phyloP scores from a whole-genome alignment of 2,797 vertebrate species.

The Acridotheres tristis region DNA sequence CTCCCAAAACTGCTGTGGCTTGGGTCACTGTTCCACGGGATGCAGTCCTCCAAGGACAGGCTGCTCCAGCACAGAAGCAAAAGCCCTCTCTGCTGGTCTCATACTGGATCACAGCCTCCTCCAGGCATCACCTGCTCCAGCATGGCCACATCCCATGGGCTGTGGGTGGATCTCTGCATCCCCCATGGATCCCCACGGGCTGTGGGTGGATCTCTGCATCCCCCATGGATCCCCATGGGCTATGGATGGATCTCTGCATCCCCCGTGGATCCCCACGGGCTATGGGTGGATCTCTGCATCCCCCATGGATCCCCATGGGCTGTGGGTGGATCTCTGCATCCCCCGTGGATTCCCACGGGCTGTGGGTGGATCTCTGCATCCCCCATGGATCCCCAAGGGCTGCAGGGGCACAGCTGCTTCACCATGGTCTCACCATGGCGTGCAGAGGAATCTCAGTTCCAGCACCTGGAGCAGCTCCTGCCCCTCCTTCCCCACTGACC shows the following conservation, averaged over 20 bases:
- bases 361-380: not conserved
- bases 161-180: too few relatives aligned
- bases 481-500: not conserved
- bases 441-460: not conserved
- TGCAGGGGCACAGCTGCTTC: not conserved
- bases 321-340: too few relatives aligned
- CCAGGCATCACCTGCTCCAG: too few relatives aligned
- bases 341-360: fast-evolving
- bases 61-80: not conserved
- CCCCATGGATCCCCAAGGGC: not conserved
- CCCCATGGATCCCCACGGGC: too few relatives aligned
- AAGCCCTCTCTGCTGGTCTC: fast-evolving
- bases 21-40: not conserved
- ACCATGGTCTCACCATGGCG: fast-evolving
- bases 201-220: not conserved
- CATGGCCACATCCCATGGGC: too few relatives aligned
- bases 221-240: too few relatives aligned
- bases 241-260: too few relatives aligned
- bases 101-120: not conserved
- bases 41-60: not conserved
- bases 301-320: too few relatives aligned
- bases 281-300: not conserved
- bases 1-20: not conserved
- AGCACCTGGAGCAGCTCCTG: fast-evolving
- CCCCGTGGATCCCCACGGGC: fast-evolving